phyloP scores from a whole-genome alignment of 2,888 invertebrate species.

The Ochlodes sylvanus region DNA sequence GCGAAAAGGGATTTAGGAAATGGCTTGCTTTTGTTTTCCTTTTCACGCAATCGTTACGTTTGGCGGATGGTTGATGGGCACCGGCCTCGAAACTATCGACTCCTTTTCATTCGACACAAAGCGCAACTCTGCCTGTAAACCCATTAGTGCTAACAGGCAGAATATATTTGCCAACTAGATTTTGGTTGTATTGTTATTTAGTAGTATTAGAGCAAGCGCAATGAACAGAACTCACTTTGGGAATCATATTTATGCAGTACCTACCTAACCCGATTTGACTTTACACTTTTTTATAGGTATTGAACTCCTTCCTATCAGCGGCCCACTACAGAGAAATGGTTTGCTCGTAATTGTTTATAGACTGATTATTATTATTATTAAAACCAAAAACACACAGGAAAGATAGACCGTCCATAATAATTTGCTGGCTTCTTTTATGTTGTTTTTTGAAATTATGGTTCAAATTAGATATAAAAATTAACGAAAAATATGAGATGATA shows the following conservation, averaged over 20 bases:
- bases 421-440: too few relatives aligned
- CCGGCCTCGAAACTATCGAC: constrained; percentile 35
- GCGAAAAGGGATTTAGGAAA: constrained; percentile 13
- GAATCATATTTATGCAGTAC: neutral
- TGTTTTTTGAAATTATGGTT: too few relatives aligned
- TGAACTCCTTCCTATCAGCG: too few relatives aligned
- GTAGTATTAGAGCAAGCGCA: neutral
- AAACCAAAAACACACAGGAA: too few relatives aligned
- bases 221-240: constrained; percentile 4
- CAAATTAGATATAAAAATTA: too few relatives aligned
- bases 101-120: constrained; percentile 36
- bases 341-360: too few relatives aligned
- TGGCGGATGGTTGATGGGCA: constrained; percentile 10
- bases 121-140: constrained; percentile 24
- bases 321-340: too few relatives aligned
- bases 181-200: constrained; percentile 8
- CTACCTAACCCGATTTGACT: neutral
- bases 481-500: too few relatives aligned
- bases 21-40: constrained; percentile 19
- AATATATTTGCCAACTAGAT: constrained; percentile 24
- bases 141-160: constrained; percentile 27
- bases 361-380: too few relatives aligned
- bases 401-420: too few relatives aligned
- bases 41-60: constrained; percentile 33
- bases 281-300: too few relatives aligned